Conservation (phyloP, 2,888 invertebrate genomes). For the Myopa tessellatipennis region DNA sequence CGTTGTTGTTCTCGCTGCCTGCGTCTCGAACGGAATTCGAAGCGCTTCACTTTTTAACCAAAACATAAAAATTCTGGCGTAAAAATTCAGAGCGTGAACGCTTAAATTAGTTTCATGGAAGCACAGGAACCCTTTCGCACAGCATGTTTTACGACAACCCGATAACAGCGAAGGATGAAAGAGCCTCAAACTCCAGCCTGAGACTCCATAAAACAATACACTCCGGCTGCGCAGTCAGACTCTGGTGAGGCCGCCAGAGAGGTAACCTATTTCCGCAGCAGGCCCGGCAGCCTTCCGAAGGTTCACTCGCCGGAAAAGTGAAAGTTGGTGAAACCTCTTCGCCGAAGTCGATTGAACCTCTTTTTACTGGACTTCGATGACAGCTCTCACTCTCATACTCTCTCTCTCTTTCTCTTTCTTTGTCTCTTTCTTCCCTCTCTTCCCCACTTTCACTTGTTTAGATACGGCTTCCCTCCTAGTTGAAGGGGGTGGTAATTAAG, state of each 20-base stretch:
- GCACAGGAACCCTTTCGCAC: constrained; percentile 5
- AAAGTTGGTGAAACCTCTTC: not conserved
- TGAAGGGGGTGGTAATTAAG: not conserved
- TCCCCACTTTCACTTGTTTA: too few species aligned
- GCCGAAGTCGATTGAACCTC: too few species aligned
- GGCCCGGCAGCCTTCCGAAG: not conserved
- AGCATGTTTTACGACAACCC: not conserved
- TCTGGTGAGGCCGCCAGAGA: not conserved
- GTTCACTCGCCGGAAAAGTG: not conserved
- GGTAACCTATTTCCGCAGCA: constrained; percentile 20
- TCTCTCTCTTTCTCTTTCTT: not conserved
- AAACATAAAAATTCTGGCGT: constrained; percentile 16
- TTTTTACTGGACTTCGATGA: too few species aligned
- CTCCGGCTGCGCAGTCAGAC: not conserved
- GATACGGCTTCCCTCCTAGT: not conserved
- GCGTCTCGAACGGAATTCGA: not conserved
- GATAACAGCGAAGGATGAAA: not conserved
- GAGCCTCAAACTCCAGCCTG: not conserved
- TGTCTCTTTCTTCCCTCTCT: not conserved
- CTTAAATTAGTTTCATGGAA: not conserved
- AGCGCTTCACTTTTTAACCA: constrained; percentile 36
- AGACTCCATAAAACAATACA: not conserved
- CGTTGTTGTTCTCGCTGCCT: not conserved
- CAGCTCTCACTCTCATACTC: not conserved
- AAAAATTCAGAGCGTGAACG: constrained; percentile 25